Conservation (phyloP, 2,113 vertebrate genomes). For the Leptosomus discolor region DNA sequence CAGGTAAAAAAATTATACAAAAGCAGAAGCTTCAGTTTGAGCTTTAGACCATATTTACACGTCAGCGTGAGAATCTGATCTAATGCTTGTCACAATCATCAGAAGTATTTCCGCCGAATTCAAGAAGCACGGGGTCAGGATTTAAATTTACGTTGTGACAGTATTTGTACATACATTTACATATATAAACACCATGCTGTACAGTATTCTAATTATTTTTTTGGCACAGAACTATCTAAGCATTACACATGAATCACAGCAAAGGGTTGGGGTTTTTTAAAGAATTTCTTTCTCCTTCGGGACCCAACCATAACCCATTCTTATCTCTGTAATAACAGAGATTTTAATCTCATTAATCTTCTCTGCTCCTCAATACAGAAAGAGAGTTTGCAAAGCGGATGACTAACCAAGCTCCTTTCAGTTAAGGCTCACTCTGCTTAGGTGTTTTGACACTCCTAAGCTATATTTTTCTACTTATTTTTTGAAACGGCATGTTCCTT, state of each 20-base stretch:
- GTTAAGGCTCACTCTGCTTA: background rate
- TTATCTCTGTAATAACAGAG: background rate
- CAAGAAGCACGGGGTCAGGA: background rate
- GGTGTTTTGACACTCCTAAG: constrained; percentile 4
- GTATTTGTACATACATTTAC: background rate
- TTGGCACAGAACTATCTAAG: background rate
- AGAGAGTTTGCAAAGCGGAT: constrained; percentile 5
- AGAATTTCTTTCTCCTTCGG: background rate
- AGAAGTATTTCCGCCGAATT: background rate
- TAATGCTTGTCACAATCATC: background rate
- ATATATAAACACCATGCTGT: background rate
- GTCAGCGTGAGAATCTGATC: background rate
- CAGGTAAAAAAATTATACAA: background rate
- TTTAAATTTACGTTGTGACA: background rate
- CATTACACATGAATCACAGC: background rate
- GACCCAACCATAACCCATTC: background rate
- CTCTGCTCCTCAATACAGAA: background rate
- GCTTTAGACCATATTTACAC: background rate
- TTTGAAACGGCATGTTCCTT: background rate
- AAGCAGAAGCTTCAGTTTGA: background rate
- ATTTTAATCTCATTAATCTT: constrained; percentile 37
- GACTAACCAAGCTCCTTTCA: constrained; percentile 25
- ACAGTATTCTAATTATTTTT: background rate
- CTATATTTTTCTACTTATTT: background rate
- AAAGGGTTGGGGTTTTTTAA: background rate